Percentiles rank a stretch among this genome's conserved stretches.
Conservation (phyloP, 2,797 vertebrate species). For the Ctenopoma multispine region DNA sequence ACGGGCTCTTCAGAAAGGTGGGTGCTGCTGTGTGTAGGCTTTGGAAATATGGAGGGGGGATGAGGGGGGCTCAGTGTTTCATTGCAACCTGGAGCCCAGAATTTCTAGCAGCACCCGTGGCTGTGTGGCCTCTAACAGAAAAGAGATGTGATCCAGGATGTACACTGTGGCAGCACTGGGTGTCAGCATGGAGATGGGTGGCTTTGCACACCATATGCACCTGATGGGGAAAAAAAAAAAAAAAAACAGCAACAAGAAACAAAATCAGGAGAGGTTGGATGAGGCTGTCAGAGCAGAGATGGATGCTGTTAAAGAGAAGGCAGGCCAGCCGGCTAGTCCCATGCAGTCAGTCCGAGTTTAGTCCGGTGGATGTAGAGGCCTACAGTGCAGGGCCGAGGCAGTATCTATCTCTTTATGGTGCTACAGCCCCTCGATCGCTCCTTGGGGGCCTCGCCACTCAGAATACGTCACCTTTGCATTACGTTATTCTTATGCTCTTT, state of each 20-base stretch:
- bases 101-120: slow-evolving; percentile 45
- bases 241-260: slow-evolving; percentile 25
- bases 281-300: slow-evolving; percentile 62
- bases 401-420: slow-evolving; percentile 85
- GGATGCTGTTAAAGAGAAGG: slow-evolving; percentile 58
- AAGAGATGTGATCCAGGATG: slow-evolving; percentile 21
- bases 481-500: slow-evolving; percentile 66
- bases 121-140: slow-evolving; percentile 36
- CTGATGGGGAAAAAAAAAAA: slow-evolving; percentile 34
- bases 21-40: not conserved
- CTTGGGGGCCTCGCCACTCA: slow-evolving; percentile 72
- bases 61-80: not conserved
- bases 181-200: slow-evolving; percentile 60
- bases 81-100: slow-evolving; percentile 25
- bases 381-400: slow-evolving; percentile 69
- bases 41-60: not conserved
- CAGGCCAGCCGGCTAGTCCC: slow-evolving; percentile 48
- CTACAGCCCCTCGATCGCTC: slow-evolving; percentile 78
- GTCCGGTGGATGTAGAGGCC: slow-evolving; percentile 73
- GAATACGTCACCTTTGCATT: slow-evolving; percentile 77
- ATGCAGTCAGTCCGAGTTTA: slow-evolving; percentile 57
- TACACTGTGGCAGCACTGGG: slow-evolving; percentile 49
- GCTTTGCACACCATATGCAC: slow-evolving; percentile 74
- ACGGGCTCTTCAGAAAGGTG: slow-evolving; percentile 22
- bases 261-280: slow-evolving; percentile 47